These are phyloP conservation scores for Lottia scabra DNA, from an alignment of 2,888 invertebrate genomes.

Conservation along the genomic window DNA sequence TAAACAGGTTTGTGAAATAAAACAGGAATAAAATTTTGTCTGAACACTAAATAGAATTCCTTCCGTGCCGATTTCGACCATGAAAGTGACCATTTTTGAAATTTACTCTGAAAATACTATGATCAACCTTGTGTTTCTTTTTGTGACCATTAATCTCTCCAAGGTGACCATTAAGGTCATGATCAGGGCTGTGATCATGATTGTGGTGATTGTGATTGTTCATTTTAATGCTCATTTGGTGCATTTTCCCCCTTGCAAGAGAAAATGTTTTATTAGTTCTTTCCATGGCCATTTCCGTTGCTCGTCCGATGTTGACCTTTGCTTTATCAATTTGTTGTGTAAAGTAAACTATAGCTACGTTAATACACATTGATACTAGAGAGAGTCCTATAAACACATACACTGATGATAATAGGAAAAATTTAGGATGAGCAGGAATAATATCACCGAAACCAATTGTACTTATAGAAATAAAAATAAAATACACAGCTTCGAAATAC, in stretches of 20 bases:
- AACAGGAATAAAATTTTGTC: too few species aligned
- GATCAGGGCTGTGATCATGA: too few species aligned
- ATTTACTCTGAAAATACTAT: too few species aligned
- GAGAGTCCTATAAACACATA: conserved; percentile 95
- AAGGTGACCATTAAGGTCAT: too few species aligned
- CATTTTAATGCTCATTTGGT: conserved; percentile 26
- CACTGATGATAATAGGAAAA: conserved; percentile 91
- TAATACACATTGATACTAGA: conserved; percentile 96
- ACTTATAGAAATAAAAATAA: conserved; percentile 96
- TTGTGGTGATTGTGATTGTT: too few species aligned
- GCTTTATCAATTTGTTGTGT: conserved; percentile 48
- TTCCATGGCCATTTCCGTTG: conserved; percentile 26
- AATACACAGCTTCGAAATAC: conserved; percentile 95
- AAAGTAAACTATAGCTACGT: conserved; percentile 78
- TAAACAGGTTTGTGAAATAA: too few species aligned
- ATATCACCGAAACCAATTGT: conserved; percentile 97
- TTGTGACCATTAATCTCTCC: too few species aligned
- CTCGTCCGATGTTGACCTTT: conserved; percentile 46
- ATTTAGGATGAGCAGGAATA: conserved; percentile 87
- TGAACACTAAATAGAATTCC: too few species aligned
- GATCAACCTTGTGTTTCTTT: too few species aligned
- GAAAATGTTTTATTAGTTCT: conserved; percentile 20
- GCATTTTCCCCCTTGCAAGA: conserved; percentile 37
- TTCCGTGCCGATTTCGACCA: too few species aligned
- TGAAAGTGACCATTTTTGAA: too few species aligned